A percentile compares a stretch with the other conserved stretches of the same genome.
Conservation (phyloP, 2,888 invertebrate species). For the Leptinotarsa juncta region DNA sequence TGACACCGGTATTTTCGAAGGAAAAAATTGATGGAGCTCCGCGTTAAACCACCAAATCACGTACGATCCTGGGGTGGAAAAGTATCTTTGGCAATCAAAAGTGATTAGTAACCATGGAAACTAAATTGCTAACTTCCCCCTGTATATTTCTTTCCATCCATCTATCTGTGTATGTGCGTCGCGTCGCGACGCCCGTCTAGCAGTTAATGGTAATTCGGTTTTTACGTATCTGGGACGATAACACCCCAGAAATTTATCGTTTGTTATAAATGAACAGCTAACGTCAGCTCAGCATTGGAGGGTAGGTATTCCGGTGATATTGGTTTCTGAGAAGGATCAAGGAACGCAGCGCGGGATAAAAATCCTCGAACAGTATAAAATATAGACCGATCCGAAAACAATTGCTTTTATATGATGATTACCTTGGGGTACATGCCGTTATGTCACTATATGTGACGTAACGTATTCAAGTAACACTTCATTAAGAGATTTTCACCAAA, state of each 20-base stretch:
- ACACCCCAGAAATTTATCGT: conserved; percentile 39
- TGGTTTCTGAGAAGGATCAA: conserved; percentile 14
- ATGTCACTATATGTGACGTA: no score
- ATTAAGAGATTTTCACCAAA: no score
- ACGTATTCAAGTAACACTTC: no score
- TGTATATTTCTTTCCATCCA: conserved; percentile 34
- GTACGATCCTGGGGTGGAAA: conserved; percentile 56
- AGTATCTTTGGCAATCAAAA: conserved; percentile 58
- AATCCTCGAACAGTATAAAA: neutral
- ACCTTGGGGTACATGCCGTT: neutral
- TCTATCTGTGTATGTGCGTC: conserved; percentile 37
- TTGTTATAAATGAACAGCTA: conserved; percentile 39
- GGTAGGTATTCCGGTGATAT: conserved; percentile 9
- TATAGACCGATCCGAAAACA: neutral
- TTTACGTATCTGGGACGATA: conserved; percentile 45
- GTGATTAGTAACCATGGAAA: conserved; percentile 62
- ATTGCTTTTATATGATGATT: neutral
- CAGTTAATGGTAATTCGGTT: conserved; percentile 50
- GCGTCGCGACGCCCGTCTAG: conserved; percentile 25
- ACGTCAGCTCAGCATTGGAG: conserved; percentile 31
- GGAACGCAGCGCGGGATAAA: conserved; percentile 1
- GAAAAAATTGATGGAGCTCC: conserved; percentile 36
- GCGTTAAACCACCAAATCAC: conserved; percentile 51
- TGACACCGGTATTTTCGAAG: conserved; percentile 35
- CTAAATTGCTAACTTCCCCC: conserved; percentile 51